Base-by-base conservation (phyloP, 2,113 vertebrate genomes). In the Ammodytes dubius region DNA sequence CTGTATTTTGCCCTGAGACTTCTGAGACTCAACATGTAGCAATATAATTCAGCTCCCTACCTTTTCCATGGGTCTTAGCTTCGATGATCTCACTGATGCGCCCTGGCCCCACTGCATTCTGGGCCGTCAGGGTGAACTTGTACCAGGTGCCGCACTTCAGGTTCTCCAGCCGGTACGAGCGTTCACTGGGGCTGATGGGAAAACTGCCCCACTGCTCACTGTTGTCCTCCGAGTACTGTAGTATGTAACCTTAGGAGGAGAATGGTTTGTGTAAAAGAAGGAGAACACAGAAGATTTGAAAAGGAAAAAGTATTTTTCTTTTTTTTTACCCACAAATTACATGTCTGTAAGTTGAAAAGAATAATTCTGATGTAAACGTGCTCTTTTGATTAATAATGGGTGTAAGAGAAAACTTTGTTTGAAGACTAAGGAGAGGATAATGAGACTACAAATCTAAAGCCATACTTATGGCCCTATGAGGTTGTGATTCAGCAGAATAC, bases 11-110 rank as follows among this genome's bases (percentile, higher is more conserved):
- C 11, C 13, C 2, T 61, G 56, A 70, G 13, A 39, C 35, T 61
- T 0, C 27, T 27, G 61, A 56, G 65, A 14, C 40, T n/a, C 6
- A 63, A 15, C 59, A 49, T 57, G 7, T 2, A 40, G 37, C 6
- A 73, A 39, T 53, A 5, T 15, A 7, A 47, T 49, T 27, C 3
- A 14, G 4, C 10, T 60, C 11, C 35, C 0, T 88, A 99, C 98
- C 98, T 97, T 99, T 99, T 58, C 98, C 98, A 2, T 99, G 93
- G 0, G 98, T 99, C 93, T 99, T 99, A 0, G 98, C 98, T 89
- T 99, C 98, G 60, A 99, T 99, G 91, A 99, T 99, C 88, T 99
- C 99, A 45, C 99, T 99, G 94, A 99, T 99, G 81, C 97, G 97
- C 0, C 99, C 99, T 0, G 99, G 98, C 0, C 99, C 99, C 59